phyloP scores from a whole-genome alignment of 2,113 vertebrate species.

The Hucho hucho region DNA sequence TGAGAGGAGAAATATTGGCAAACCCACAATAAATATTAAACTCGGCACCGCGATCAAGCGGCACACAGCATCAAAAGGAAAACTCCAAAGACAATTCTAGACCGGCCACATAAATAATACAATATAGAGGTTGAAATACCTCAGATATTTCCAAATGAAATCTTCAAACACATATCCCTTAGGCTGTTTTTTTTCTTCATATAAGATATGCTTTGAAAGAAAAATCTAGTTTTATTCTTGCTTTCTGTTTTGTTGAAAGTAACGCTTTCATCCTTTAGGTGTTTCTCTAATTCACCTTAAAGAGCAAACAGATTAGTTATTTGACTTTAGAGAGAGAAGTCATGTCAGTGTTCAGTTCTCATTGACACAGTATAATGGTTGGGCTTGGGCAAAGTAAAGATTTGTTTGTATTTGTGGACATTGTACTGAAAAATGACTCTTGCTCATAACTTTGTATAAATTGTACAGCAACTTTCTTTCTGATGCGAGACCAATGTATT shows the following conservation, averaged over 20 bases:
- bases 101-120: slow-evolving; percentile 40
- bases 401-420: neutral
- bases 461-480: too few species aligned
- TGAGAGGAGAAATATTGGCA: slow-evolving; percentile 21
- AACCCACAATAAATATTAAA: slow-evolving; percentile 43
- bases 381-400: neutral
- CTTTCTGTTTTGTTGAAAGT: neutral
- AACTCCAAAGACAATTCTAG: slow-evolving; percentile 20
- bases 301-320: neutral
- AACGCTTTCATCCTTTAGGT: neutral
- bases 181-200: slow-evolving; percentile 30
- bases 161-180: slow-evolving; percentile 36
- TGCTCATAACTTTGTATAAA: too few species aligned
- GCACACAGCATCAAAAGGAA: slow-evolving; percentile 35
- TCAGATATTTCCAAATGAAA: slow-evolving; percentile 26
- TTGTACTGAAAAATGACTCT: too few species aligned
- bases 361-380: too few species aligned
- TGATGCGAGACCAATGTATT: too few species aligned
- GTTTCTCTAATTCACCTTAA: neutral
- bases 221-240: neutral
- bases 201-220: slow-evolving; percentile 18
- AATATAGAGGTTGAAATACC: slow-evolving; percentile 23
- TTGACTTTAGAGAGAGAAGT: neutral
- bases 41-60: slow-evolving; percentile 19
- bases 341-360: neutral